Percentiles rank a stretch among this genome's conserved stretches.
phyloP scores from a whole-genome alignment of 2,888 invertebrate species.

The Lochmaea crataegi region DNA sequence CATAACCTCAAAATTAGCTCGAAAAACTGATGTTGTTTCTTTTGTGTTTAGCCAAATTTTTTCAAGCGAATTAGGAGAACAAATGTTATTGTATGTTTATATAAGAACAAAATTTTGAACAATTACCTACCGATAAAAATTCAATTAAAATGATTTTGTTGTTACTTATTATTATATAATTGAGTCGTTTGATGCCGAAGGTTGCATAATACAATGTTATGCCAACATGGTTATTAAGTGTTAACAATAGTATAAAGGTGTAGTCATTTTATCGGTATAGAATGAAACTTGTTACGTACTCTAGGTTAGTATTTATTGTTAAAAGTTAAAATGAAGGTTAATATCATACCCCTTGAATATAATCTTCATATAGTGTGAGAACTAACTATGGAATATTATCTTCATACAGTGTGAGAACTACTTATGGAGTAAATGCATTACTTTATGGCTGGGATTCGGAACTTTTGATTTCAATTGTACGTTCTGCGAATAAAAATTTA shows the following conservation, averaged over 20 bases:
- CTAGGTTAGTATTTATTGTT: background rate
- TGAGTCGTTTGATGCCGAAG: conserved; percentile 16
- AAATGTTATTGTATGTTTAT: no score
- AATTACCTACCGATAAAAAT: background rate
- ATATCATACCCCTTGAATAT: background rate
- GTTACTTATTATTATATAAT: conserved; percentile 3
- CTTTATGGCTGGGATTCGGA: no score
- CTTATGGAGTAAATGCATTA: no score
- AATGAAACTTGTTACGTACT: background rate
- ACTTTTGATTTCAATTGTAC: no score
- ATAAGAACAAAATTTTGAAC: no score
- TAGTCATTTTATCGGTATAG: background rate
- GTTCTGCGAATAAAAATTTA: no score
- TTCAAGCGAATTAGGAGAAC: no score
- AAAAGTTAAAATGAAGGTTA: background rate
- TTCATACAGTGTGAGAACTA: no score
- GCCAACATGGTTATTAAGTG: background rate
- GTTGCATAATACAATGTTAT: conserved; percentile 10
- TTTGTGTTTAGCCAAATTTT: no score
- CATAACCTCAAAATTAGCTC: no score
- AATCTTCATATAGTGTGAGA: background rate
- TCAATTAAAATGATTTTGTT: background rate
- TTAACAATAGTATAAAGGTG: conserved; percentile 14
- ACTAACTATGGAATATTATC: background rate
- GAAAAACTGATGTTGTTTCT: no score